These are phyloP conservation scores for Parnassius orleans DNA, from an alignment of 2,888 invertebrate genomes.

Conservation along the genomic window DNA sequence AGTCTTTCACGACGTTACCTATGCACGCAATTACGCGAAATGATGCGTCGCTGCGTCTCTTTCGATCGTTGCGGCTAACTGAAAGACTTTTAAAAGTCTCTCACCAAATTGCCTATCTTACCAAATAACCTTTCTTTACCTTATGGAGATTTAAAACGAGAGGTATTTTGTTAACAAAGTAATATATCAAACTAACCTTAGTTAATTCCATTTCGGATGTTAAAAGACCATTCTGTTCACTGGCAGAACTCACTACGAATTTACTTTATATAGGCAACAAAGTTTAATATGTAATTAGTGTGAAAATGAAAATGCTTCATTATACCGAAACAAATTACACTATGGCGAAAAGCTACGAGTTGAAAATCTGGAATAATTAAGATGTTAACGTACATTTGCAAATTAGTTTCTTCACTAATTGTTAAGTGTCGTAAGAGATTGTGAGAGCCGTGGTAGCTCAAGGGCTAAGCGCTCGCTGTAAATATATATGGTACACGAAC, in stretches of 20 bases:
- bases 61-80: no score
- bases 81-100: no score
- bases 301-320: slow-evolving; percentile 27
- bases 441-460: no score
- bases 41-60: no score
- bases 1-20: no score
- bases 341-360: slow-evolving; percentile 20
- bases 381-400: slow-evolving; percentile 10
- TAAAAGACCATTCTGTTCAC: slow-evolving; percentile 15
- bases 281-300: slow-evolving; percentile 30
- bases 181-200: slow-evolving; percentile 14
- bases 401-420: slow-evolving; percentile 21
- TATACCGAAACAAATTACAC: slow-evolving; percentile 35
- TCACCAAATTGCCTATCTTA: no score
- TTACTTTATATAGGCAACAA: slow-evolving; percentile 29
- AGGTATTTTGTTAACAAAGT: no score
- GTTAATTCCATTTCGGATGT: slow-evolving; percentile 18
- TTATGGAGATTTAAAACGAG: no score
- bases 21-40: no score
- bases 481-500: no score
- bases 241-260: slow-evolving; percentile 17
- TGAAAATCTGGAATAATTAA: slow-evolving; percentile 21
- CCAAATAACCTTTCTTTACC: no score
- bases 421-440: slow-evolving; percentile 2
- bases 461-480: no score